A percentile compares a stretch with the other conserved stretches of the same genome.
phyloP scores from a whole-genome alignment of 2,113 vertebrate species.

The Rafetus swinhoei region DNA sequence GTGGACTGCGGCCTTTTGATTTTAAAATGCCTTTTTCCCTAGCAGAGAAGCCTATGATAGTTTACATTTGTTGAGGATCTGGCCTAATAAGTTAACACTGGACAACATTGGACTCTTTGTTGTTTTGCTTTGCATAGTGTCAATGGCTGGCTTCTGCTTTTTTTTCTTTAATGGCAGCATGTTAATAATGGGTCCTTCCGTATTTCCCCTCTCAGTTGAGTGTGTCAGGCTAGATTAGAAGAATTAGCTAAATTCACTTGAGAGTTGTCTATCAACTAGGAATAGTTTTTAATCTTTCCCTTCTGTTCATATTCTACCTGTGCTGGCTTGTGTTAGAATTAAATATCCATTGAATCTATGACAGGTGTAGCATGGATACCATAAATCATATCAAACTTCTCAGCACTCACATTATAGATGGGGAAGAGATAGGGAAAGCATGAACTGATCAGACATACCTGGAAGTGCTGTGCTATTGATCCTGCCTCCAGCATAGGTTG shows the following conservation, averaged over 20 bases:
- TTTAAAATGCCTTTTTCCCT: neutral
- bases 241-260: constrained; percentile 14
- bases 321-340: constrained; percentile 52
- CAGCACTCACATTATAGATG: constrained; percentile 50
- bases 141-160: fast-evolving
- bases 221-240: neutral
- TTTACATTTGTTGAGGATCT: neutral
- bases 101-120: neutral
- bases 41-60: neutral
- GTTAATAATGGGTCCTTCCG: neutral
- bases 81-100: neutral
- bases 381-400: constrained; percentile 56
- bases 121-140: neutral
- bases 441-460: constrained; percentile 32
- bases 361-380: constrained; percentile 60
- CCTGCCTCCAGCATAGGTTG: constrained; percentile 34
- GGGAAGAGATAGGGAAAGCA: constrained; percentile 33
- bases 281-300: constrained; percentile 41
- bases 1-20: neutral
- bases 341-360: constrained; percentile 54
- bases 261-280: constrained; percentile 33
- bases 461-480: constrained; percentile 33
- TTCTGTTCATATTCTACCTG: constrained; percentile 67
- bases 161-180: neutral
- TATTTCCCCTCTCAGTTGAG: neutral